Base-by-base conservation (phyloP, 2,888 invertebrate species). In the Sthenelais limicola region DNA sequence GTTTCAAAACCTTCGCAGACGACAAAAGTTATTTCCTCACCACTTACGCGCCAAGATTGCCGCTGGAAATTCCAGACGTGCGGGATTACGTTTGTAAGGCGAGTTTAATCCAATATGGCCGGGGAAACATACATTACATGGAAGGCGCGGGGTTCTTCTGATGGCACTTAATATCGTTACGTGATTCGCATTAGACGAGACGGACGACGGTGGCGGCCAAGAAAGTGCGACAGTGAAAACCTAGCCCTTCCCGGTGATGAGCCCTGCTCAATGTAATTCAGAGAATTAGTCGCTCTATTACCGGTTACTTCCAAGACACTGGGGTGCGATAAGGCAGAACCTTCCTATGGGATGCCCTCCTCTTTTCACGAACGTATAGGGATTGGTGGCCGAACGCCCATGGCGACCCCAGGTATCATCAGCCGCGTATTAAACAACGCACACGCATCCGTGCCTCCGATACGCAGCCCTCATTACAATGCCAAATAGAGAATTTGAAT, bases 401-500 rank as follows among this genome's bases (percentile, higher is more conserved):
- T 26, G 12, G 21, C 51, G 51, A n/a, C 51, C 51, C 21, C 51
- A 7, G 51, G 5, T 24, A n/a, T 3, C 28, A 28, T 18, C 32
- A 32, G n/a, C 38, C 38, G 43, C 15, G 51, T 26, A 51, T n/a
- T 51, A 51, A 51, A 51, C 51, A 51, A 21, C 21, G 21, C 24
- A 35, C 38, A 18, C 43, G 35, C 62, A 35, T 9, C 54, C 5
- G 21, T n/a, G 12, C 28, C 32, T 54, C 54, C 21, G 54, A 26
- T 26, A 28, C 15, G 15, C 30, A 28, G 30, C 30, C 21, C 21
- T 38, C 38, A 62, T 62, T 62, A 62, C 21, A 62, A 35, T 38
- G 38, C 26, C 62, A 62, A 62, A 62, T 62, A 62, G 62, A 62
- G 43, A 62, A 62, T 62, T 62, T 21, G 38, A 38, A 62, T 2